Conservation (phyloP, 2,888 invertebrate species). For the Cheilosia scutellata region DNA sequence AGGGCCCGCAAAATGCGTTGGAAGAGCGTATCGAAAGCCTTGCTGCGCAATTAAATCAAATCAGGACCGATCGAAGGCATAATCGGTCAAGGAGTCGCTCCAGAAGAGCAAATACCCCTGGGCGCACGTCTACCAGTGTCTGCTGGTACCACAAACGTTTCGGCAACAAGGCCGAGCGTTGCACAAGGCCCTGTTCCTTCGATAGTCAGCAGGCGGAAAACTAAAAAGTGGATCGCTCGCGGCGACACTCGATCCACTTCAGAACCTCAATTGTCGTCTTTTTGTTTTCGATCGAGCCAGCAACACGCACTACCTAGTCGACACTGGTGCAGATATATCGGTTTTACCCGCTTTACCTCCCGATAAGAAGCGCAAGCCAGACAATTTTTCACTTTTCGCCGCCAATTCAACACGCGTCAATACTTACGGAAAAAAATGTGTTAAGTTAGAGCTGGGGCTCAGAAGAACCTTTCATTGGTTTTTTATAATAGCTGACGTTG, state of each 20-base stretch:
- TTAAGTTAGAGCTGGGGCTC: conserved; percentile 70
- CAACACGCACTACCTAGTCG: conserved; percentile 58
- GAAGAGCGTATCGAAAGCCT: background rate
- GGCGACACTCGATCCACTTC: conserved; percentile 32
- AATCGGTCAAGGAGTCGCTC: conserved; percentile 9
- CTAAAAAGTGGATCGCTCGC: conserved; percentile 18
- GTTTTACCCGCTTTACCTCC: conserved; percentile 52
- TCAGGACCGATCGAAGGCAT: background rate
- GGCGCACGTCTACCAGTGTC: background rate
- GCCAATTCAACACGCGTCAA: conserved; percentile 65
- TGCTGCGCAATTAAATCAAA: background rate
- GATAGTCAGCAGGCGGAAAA: conserved; percentile 35
- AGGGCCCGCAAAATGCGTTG: background rate
- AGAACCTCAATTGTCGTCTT: conserved; percentile 1
- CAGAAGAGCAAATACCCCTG: background rate
- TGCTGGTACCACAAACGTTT: conserved; percentile 67
- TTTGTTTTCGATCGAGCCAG: conserved; percentile 46
- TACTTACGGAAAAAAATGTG: conserved; percentile 4
- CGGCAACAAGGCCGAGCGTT: conserved; percentile 53
- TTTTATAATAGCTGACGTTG: conserved; percentile 76
- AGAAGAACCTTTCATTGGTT: conserved; percentile 71
- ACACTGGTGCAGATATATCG: conserved; percentile 72
- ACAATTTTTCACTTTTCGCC: conserved; percentile 50
- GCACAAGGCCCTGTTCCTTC: conserved; percentile 48
- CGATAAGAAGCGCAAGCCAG: background rate